phyloP scores from a whole-genome alignment of 23 tunicate species.

The Trididemnum miniatum region DNA sequence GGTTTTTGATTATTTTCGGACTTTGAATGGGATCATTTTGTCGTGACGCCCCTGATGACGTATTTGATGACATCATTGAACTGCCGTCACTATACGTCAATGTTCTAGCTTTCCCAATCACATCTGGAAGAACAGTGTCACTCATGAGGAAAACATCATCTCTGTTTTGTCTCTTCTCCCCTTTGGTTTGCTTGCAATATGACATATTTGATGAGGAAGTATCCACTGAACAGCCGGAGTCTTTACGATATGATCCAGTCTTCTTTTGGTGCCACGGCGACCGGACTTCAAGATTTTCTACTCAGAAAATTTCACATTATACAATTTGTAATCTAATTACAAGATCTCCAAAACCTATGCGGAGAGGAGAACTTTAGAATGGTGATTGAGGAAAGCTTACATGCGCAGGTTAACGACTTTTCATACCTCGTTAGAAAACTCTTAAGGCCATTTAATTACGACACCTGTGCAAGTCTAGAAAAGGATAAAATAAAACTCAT shows the following conservation, averaged over 20 bases:
- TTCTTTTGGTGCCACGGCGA: no score
- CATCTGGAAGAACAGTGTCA: conserved; percentile 24
- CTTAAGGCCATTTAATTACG: no score
- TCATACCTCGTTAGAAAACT: no score
- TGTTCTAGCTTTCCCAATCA: conserved; percentile 33
- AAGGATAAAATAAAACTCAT: no score
- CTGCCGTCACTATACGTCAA: conserved; percentile 41
- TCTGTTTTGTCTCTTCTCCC: conserved; percentile 10
- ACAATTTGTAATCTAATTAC: no score
- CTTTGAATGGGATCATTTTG: conserved; percentile 34
- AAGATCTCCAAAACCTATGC: no score
- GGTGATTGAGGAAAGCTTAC: no score
- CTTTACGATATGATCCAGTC: conserved; percentile 30
- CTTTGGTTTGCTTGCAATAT: conserved; percentile 46
- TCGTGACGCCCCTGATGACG: conserved; percentile 45
- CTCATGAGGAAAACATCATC: background rate
- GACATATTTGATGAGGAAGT: conserved; percentile 57
- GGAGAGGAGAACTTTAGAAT: no score
- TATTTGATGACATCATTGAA: conserved; percentile 66
- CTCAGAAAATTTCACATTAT: no score
- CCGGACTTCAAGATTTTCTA: no score
- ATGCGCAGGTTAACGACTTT: no score
- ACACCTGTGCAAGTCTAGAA: no score
- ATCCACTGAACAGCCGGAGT: conserved; percentile 66
- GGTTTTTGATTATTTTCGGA: background rate